Conservation (phyloP, 1,140 invertebrate genomes). For the Brachystomella parvula region DNA sequence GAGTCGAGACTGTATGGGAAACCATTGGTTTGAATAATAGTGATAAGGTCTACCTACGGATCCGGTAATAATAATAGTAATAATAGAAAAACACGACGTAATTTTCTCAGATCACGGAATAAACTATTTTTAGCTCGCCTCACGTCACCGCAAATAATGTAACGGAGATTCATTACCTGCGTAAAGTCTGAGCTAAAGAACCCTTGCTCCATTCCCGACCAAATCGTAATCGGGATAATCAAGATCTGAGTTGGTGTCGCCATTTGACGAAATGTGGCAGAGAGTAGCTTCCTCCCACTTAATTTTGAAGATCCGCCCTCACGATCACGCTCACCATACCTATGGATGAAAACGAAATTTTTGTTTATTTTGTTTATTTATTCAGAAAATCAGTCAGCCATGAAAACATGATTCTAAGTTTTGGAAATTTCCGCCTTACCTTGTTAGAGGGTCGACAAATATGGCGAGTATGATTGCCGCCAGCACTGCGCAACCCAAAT, state of each 20-base stretch:
- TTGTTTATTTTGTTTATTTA: conserved; percentile 56
- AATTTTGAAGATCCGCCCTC: not conserved
- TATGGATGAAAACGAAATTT: conserved; percentile 44
- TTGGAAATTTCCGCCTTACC: conserved; percentile 47
- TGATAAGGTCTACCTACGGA: too few species aligned
- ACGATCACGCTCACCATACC: conserved; percentile 57
- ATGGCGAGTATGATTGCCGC: conserved; percentile 67
- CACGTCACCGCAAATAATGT: too few species aligned
- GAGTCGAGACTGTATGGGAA: conserved; percentile 36
- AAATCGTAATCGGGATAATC: conserved; percentile 88
- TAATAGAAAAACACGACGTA: not conserved
- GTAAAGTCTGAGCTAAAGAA: conserved; percentile 93
- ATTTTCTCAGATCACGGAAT: too few species aligned
- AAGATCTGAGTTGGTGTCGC: conserved; percentile 68
- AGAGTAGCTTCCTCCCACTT: not conserved
- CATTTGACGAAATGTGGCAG: conserved; percentile 22
- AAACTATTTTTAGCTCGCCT: too few species aligned
- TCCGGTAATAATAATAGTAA: too few species aligned
- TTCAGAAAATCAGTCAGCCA: not conserved
- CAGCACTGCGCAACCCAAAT: conserved; percentile 10
- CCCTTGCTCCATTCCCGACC: conserved; percentile 94
- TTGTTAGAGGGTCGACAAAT: conserved; percentile 80
- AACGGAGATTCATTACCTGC: conserved; percentile 56
- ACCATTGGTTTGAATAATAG: conserved; percentile 37
- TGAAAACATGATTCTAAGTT: not conserved